A percentile compares a stretch with the other conserved stretches of the same genome.
These are phyloP conservation scores for Octodon degus DNA, from an alignment of 2,113 vertebrate genomes.

Conservation along the genomic window DNA sequence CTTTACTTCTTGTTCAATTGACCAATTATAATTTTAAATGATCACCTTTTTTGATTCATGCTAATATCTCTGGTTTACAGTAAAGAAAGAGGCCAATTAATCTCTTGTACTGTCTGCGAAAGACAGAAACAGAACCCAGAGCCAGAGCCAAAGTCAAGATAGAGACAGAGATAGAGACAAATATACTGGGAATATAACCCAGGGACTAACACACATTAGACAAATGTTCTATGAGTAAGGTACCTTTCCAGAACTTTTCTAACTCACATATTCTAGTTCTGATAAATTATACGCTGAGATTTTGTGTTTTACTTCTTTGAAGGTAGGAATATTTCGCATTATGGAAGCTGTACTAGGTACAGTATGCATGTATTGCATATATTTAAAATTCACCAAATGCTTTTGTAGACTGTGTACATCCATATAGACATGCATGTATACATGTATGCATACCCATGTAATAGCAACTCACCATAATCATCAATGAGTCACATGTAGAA, in stretches of 20 bases:
- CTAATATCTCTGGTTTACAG: background rate
- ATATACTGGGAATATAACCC: background rate
- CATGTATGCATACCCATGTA: accelerated
- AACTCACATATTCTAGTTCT: background rate
- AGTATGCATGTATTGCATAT: background rate
- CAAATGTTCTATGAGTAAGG: background rate
- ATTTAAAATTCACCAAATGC: background rate
- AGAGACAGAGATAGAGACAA: background rate
- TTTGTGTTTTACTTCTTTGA: background rate
- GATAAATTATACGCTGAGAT: background rate
- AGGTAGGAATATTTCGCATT: background rate
- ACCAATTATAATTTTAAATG: background rate
- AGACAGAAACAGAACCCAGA: background rate
- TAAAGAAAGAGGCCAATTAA: background rate
- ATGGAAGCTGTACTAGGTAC: background rate
- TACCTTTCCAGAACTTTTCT: background rate
- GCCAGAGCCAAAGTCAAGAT: background rate
- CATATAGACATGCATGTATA: accelerated
- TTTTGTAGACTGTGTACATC: background rate
- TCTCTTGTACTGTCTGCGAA: background rate
- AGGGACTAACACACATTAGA: too few species aligned
- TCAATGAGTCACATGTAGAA: background rate
- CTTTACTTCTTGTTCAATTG: background rate
- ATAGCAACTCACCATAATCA: background rate
- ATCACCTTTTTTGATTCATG: background rate